These are phyloP conservation scores for Atta colombica DNA, from an alignment of 1,140 invertebrate species.

Conservation along the genomic window DNA sequence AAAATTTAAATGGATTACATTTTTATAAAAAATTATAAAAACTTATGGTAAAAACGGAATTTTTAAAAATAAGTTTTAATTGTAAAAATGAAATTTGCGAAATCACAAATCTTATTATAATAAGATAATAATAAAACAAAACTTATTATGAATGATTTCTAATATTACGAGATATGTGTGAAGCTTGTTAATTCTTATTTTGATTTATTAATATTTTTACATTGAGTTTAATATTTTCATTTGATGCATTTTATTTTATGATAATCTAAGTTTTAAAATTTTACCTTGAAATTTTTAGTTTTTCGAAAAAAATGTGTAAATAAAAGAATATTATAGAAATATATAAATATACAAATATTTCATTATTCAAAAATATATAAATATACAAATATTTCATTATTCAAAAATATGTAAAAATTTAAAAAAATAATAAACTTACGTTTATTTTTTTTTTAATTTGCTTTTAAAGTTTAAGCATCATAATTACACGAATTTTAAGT, in stretches of 20 bases:
- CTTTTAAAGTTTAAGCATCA: background rate
- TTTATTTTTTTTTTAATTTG: background rate
- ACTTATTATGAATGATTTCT: background rate
- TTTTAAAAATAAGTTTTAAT: background rate
- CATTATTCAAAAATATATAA: background rate
- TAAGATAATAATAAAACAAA: background rate
- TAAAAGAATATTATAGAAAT: background rate
- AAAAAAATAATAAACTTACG: background rate
- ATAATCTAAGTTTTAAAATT: background rate
- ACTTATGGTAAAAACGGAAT: background rate
- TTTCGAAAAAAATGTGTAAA: background rate
- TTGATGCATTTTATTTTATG: background rate
- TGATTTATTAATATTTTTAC: background rate
- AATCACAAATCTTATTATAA: background rate
- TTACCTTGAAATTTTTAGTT: background rate
- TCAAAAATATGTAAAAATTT: background rate
- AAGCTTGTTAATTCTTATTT: background rate
- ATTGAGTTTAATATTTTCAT: background rate
- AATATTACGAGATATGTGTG: background rate
- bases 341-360: background rate
- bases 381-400: background rate
- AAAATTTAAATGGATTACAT: background rate
- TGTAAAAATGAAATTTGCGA: background rate
- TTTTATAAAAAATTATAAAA: background rate
- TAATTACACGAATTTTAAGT: background rate